Percentiles rank a stretch among this genome's conserved stretches.
Conservation (phyloP, 2,888 invertebrate genomes). For the Andrena praecox region DNA sequence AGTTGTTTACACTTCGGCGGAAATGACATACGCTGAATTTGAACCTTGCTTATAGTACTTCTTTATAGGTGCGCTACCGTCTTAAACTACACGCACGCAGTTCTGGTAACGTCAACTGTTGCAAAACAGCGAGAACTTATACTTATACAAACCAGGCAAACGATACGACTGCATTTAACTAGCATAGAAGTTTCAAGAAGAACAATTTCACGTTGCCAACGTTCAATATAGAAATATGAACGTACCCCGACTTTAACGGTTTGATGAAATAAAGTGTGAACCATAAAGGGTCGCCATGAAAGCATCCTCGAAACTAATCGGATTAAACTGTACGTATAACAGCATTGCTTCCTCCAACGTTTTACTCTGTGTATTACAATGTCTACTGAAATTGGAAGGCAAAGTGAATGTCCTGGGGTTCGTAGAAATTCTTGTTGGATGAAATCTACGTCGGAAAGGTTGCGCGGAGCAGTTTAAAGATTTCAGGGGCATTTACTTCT, state of each 20-base stretch:
- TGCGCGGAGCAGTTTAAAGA: background rate
- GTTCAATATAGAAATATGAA: background rate
- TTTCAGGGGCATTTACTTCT: background rate
- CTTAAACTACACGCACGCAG: too few relatives aligned
- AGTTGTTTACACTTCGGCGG: too few relatives aligned
- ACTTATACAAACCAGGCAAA: background rate
- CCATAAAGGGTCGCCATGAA: constrained; percentile 1
- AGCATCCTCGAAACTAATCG: constrained; percentile 21
- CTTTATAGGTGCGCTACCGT: too few relatives aligned
- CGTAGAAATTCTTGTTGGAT: background rate
- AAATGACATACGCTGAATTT: too few relatives aligned
- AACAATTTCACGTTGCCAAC: constrained; percentile 9
- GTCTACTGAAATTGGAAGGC: background rate
- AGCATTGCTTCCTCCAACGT: background rate
- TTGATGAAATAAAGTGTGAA: constrained; percentile 22
- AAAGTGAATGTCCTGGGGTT: background rate
- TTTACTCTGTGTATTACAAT: background rate
- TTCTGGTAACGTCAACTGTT: too few relatives aligned
- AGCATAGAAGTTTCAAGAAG: background rate
- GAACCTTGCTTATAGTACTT: too few relatives aligned
- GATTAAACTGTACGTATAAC: constrained; percentile 5
- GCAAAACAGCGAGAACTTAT: too few relatives aligned
- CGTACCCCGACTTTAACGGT: background rate
- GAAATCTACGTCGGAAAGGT: background rate
- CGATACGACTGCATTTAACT: background rate